Evolutionary conservation across 2,113 vertebrate species (phyloP).

Genomic region (Archilochus colubris): DNA sequence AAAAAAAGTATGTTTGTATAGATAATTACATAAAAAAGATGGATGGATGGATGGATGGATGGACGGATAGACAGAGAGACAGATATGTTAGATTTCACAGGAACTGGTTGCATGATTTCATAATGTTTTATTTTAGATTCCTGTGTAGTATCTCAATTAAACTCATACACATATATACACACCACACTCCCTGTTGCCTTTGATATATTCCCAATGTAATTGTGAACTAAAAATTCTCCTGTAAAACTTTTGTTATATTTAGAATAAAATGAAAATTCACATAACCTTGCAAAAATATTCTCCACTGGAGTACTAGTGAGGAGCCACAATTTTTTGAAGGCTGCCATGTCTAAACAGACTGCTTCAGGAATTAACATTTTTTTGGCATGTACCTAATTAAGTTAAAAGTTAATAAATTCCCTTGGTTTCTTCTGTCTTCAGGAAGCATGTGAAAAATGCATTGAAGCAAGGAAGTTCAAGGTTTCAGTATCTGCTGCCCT

Average conservation of each 20-base stretch:
- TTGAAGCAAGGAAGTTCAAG: conserved; percentile 76
- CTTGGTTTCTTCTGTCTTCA: conserved; percentile 71
- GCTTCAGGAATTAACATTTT: conserved; percentile 11
- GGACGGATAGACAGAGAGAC: neutral
- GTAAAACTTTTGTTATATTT: neutral
- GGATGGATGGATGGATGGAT: too few relatives aligned
- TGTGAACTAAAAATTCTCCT: neutral
- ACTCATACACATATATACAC: neutral
- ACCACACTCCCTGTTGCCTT: neutral
- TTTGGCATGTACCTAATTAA: conserved; percentile 68
- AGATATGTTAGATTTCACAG: neutral
- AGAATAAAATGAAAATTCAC: neutral
- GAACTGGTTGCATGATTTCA: neutral
- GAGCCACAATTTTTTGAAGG: conserved; percentile 3
- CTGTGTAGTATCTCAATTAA: neutral
- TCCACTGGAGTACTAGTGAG: neutral
- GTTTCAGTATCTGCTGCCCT: conserved; percentile 78
- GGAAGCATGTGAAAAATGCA: conserved; percentile 78
- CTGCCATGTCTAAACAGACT: neutral
- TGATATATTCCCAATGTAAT: neutral
- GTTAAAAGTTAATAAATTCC: conserved; percentile 75
- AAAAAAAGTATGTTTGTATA: neutral
- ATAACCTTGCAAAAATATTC: neutral
- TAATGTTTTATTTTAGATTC: neutral
- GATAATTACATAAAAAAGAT: neutral